Evolutionary conservation across 2,888 invertebrate genomes (phyloP), one percentile per base, ranked within the genome.

Genomic region (Metopia argyrocephala): DNA sequence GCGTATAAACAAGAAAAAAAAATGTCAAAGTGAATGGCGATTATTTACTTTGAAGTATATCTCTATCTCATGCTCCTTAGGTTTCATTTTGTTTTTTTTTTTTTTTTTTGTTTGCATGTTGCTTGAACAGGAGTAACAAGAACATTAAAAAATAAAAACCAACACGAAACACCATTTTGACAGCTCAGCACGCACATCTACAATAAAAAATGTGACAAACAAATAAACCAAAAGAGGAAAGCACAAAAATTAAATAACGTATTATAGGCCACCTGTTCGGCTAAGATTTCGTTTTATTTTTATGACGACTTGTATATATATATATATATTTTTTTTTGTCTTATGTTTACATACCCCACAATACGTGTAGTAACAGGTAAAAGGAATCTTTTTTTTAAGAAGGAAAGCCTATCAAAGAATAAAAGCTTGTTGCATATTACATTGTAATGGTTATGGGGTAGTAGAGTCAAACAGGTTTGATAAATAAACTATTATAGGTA

Each of bases 221-320:
- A 70, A 68, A 71, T 56, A 54, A 57, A 71, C 45, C 50, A 28
- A 21, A 20, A 48, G 7, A 20, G 9, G 28, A 52, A 20, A 66
- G 52, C n/a, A n/a, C n/a, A 66, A 21, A 28, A 50, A 38, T 62
- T 27, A 45, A 25, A 31, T 61, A 81, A 76, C 69, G 65, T 78
- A 46, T 74, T 70, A 70, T 74, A 62, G 74, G 65, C 73, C 76
- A 81, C 78, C 76, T 81, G 76, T 78, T 81, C 70, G 23, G 52
- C 46, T 31, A 76, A 69, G 31, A 38, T 38, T 38, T 38, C 38
- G 3, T 38, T 38, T 38, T 38, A 38, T 74, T 66, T 62, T 27
- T 76, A 56, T 59, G 52, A 38, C 38, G 12, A 20, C 23, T 46
- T 54, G 27, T 23, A 28, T 23, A 15, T 50, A 20, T 27, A 28